phyloP scores from a whole-genome alignment of 2,113 vertebrate species.

The Lipotes vexillifer region DNA sequence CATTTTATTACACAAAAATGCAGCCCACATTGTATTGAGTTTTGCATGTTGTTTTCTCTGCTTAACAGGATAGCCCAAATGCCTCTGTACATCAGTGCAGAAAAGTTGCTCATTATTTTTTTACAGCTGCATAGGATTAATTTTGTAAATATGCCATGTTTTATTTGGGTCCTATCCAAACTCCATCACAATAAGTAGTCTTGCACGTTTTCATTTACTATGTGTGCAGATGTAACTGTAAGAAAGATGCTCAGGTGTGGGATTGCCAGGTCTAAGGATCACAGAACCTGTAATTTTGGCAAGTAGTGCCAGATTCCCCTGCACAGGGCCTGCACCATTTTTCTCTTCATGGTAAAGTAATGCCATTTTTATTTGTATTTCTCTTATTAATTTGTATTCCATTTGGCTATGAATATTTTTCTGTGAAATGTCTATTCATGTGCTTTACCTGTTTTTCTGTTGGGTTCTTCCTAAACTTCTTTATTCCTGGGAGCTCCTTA shows the following conservation, averaged over 20 bases:
- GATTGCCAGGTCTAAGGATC: neutral
- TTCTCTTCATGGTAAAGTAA: neutral
- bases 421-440: neutral
- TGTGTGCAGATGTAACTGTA: neutral
- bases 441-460: neutral
- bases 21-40: neutral
- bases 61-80: no score
- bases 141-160: neutral
- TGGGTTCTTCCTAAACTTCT: neutral
- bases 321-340: neutral
- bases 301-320: neutral
- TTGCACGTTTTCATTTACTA: neutral
- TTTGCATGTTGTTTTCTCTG: neutral
- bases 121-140: neutral
- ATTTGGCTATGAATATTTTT: neutral
- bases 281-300: neutral
- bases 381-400: neutral
- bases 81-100: neutral
- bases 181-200: neutral
- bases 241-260: neutral
- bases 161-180: neutral
- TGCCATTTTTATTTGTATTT: neutral
- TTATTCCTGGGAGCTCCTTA: neutral
- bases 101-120: neutral
- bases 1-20: neutral